Evolutionary conservation across 2,797 vertebrate genomes (phyloP).

Genomic region (Champsocephalus gunnari): DNA sequence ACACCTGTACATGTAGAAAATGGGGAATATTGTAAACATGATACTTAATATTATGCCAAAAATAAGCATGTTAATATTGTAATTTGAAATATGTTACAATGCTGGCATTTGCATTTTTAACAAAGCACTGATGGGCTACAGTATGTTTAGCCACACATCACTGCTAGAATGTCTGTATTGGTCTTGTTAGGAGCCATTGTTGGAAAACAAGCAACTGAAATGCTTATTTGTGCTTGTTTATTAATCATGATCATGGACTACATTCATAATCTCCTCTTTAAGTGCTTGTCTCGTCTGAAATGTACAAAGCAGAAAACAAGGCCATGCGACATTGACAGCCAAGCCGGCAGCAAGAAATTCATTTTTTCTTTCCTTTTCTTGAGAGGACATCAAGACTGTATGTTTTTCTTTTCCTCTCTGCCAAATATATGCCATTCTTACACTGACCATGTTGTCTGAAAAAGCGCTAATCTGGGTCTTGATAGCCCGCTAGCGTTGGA

Average conservation of each 20-base stretch:
- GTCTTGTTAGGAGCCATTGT: neutral
- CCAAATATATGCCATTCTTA: neutral
- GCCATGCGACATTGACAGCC: neutral
- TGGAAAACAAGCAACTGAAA: neutral
- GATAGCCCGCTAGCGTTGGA: neutral
- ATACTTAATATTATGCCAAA: too few relatives aligned
- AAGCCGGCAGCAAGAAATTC: neutral
- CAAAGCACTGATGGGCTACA: neutral
- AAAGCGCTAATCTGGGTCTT: slow-evolving; percentile 8
- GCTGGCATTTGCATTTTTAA: neutral
- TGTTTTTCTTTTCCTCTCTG: neutral
- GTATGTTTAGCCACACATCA: neutral
- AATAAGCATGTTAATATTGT: too few relatives aligned
- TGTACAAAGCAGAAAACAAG: neutral
- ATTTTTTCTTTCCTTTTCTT: neutral
- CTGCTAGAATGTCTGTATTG: neutral
- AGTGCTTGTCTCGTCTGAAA: neutral
- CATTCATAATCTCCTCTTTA: neutral
- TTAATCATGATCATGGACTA: neutral
- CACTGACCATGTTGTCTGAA: slow-evolving; percentile 4
- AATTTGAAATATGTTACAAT: neutral
- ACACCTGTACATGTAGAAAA: too few relatives aligned
- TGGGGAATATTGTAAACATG: too few relatives aligned
- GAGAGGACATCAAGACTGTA: neutral
- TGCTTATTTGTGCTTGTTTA: neutral